Percentiles rank a stretch among this genome's conserved stretches.
phyloP scores from a whole-genome alignment of 2,113 vertebrate species.

The Onychorhynchus coronatus region DNA sequence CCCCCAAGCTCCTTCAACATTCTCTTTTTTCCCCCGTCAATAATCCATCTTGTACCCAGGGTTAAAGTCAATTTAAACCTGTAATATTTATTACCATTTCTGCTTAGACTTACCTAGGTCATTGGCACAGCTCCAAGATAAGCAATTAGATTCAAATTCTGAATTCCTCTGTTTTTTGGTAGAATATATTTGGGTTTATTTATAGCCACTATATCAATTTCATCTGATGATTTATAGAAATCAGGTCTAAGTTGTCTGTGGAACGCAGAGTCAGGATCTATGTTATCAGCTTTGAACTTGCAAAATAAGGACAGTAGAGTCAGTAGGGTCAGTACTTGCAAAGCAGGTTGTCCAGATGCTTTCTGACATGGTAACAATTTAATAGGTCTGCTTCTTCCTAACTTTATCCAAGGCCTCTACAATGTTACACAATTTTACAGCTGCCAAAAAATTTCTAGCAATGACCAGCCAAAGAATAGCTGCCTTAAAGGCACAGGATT shows the following conservation, averaged over 20 bases:
- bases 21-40: rapidly evolving
- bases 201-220: neutral
- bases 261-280: conserved; percentile 17
- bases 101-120: neutral
- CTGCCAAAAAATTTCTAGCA: neutral
- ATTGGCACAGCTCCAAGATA: neutral
- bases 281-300: neutral
- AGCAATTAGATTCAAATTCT: neutral
- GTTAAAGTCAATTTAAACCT: neutral
- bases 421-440: neutral
- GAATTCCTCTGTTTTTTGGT: neutral
- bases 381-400: neutral
- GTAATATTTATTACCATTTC: neutral
- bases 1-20: neutral
- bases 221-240: conserved; percentile 28
- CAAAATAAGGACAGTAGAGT: neutral
- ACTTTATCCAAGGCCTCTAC: neutral
- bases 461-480: neutral
- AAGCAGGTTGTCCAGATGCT: neutral
- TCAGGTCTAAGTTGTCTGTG: neutral
- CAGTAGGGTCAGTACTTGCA: neutral
- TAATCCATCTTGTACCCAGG: neutral
- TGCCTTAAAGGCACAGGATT: neutral
- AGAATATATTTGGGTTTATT: neutral
- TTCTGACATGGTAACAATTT: neutral